Conservation (phyloP, 2,113 vertebrate genomes). For the Ornithorhynchus anatinus region DNA sequence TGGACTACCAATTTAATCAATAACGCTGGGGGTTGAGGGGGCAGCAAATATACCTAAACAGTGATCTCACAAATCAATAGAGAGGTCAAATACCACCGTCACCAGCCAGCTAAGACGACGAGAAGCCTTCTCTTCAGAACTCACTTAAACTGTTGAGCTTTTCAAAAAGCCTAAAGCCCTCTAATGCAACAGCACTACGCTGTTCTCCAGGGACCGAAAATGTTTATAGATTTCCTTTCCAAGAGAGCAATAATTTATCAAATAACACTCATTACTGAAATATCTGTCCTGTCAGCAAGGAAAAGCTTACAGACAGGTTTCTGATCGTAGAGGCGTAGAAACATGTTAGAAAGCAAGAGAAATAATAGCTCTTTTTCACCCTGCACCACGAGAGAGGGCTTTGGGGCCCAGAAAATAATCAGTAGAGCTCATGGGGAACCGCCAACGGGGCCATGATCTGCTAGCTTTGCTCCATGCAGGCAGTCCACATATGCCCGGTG, state of each 20-base stretch:
- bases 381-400: neutral
- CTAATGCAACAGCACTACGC: neutral
- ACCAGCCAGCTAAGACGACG: neutral
- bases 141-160: neutral
- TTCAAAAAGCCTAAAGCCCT: constrained; percentile 1
- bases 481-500: no score
- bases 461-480: no score
- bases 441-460: no score
- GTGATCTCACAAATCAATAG: neutral
- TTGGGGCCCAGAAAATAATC: no score
- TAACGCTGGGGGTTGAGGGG: no score
- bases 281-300: neutral
- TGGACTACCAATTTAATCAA: no score
- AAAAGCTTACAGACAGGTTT: neutral
- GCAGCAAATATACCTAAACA: no score
- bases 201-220: neutral
- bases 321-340: neutral
- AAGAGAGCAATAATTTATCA: neutral
- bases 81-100: neutral
- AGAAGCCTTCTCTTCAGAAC: neutral
- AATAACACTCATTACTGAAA: constrained; percentile 9
- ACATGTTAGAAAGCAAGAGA: neutral
- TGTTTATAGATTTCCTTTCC: constrained; percentile 1
- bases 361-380: neutral
- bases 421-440: no score